Percentiles rank a stretch among this genome's conserved stretches.
phyloP scores from a whole-genome alignment of 1,140 invertebrate species.

The Meloidogyne floridensis region DNA sequence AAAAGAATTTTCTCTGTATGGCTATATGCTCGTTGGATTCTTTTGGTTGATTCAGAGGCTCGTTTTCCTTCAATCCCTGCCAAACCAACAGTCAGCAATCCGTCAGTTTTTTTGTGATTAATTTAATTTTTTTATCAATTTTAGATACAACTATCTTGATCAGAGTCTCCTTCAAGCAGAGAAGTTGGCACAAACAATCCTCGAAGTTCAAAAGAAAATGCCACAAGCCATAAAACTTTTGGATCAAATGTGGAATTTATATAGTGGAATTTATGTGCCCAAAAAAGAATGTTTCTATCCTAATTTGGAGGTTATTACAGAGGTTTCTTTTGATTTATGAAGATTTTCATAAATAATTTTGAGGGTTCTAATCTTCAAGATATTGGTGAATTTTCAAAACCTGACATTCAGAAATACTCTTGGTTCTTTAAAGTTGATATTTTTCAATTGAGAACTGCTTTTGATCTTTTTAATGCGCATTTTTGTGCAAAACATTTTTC shows the following conservation, averaged over 20 bases:
- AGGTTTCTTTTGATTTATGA: background rate
- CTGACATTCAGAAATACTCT: slow-evolving; percentile 13
- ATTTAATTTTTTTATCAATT: background rate
- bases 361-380: slow-evolving; percentile 23
- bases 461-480: slow-evolving; percentile 33
- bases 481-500: slow-evolving; percentile 38
- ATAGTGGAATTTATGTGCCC: slow-evolving; percentile 18
- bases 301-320: slow-evolving; percentile 16
- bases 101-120: slow-evolving; percentile 16
- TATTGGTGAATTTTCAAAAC: background rate
- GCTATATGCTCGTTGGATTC: slow-evolving; percentile 38
- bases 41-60: slow-evolving; percentile 33
- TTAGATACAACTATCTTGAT: slow-evolving; percentile 18
- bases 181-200: slow-evolving; percentile 7
- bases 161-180: slow-evolving; percentile 33
- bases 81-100: slow-evolving; percentile 41
- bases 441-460: slow-evolving; percentile 29
- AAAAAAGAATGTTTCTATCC: slow-evolving; percentile 34
- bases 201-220: slow-evolving; percentile 24
- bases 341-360: background rate
- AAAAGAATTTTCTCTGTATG: slow-evolving; percentile 25
- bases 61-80: slow-evolving; percentile 35
- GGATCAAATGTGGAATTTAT: background rate
- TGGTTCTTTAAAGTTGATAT: background rate
- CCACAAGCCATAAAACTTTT: slow-evolving; percentile 28